Evolutionary conservation across 1,140 invertebrate genomes (phyloP).

Genomic region (Brachionus rotundiformis): DNA sequence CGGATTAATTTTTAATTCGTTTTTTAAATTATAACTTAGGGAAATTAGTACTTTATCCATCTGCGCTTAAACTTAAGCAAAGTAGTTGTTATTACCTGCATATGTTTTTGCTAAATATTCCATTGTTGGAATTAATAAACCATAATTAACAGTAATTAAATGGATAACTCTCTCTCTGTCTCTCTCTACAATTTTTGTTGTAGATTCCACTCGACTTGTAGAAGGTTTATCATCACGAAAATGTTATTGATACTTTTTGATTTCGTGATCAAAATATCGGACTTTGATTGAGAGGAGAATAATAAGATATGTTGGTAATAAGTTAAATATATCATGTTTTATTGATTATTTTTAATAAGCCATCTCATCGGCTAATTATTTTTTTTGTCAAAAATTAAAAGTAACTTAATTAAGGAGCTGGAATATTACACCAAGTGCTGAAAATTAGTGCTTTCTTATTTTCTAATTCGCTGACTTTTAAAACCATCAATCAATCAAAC

Average conservation of each 20-base stretch:
- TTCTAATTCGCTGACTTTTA: background rate
- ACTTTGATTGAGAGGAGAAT: constrained; percentile 45
- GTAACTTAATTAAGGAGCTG: constrained; percentile 13
- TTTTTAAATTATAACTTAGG: constrained; percentile 42
- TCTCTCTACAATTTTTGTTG: background rate
- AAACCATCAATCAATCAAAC: constrained; percentile 36
- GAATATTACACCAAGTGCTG: background rate
- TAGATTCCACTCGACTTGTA: constrained; percentile 4
- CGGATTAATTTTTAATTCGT: constrained; percentile 8
- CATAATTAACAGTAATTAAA: constrained; percentile 51
- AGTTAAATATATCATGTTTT: constrained; percentile 41
- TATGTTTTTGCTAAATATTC: background rate
- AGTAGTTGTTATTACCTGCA: constrained; percentile 48
- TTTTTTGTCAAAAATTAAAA: constrained; percentile 15
- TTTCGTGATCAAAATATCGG: constrained; percentile 34
- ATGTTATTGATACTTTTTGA: constrained; percentile 32
- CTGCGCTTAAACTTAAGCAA: constrained; percentile 36
- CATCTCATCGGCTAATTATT: constrained; percentile 12
- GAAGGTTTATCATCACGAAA: constrained; percentile 38
- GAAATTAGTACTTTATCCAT: constrained; percentile 48
- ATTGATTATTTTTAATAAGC: constrained; percentile 19
- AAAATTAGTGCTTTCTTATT: constrained; percentile 18
- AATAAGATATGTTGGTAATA: constrained; percentile 22
- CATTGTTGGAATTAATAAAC: constrained; percentile 31
- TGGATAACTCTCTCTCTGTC: background rate